A percentile compares a stretch with the other conserved stretches of the same genome.
Conservation (phyloP, 2,113 vertebrate species). For the Brachyhypopomus gauderio region DNA sequence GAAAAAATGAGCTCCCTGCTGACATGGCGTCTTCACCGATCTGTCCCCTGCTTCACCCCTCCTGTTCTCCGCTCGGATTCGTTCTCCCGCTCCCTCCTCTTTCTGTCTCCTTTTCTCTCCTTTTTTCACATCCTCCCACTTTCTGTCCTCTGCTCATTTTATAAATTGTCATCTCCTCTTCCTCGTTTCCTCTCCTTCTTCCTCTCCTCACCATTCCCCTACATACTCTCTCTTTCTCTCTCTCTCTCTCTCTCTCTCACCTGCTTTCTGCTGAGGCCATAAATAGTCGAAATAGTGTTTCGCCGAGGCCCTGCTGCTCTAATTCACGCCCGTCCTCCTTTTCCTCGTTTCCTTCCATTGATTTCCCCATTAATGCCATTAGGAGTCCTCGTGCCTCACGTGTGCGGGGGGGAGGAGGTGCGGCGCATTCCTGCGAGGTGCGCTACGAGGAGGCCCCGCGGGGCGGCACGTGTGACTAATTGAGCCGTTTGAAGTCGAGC, state of each 20-base stretch:
- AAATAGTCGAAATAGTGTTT: constrained; percentile 41
- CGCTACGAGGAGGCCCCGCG: background rate
- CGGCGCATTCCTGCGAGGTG: background rate
- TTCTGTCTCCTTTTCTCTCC: background rate
- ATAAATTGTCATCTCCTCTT: no score
- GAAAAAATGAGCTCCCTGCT: constrained; percentile 41
- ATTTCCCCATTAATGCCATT: constrained; percentile 23
- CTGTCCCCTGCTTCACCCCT: constrained; percentile 5
- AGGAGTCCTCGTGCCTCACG: constrained; percentile 20
- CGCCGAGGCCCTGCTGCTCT: constrained; percentile 23
- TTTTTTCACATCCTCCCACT: constrained; percentile 12
- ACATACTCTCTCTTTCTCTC: background rate
- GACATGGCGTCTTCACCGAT: constrained; percentile 22
- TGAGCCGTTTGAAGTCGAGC: constrained; percentile 2
- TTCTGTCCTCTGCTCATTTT: background rate
- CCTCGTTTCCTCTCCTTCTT: background rate
- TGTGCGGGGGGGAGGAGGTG: background rate
- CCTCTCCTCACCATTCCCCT: background rate
- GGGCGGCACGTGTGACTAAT: background rate
- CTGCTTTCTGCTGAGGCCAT: constrained; percentile 32
- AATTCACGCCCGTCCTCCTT: constrained; percentile 32
- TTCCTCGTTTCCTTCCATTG: constrained; percentile 11
- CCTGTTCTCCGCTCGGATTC: background rate
- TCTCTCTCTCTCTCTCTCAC: background rate
- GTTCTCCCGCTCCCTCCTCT: background rate